Conservation (phyloP, 2,797 vertebrate genomes). For the Odontamblyopus lacepedii region DNA sequence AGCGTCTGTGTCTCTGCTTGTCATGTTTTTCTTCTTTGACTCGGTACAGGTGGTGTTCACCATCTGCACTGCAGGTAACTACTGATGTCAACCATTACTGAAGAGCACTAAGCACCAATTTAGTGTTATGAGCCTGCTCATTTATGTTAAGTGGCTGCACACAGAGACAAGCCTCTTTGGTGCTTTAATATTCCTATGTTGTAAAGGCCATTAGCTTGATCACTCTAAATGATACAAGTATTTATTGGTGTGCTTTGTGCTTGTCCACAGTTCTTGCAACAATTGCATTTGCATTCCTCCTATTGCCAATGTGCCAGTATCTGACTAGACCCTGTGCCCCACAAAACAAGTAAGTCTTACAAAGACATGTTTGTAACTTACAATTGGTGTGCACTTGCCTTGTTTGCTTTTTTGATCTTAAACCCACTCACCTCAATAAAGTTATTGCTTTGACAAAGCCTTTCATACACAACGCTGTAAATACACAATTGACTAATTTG, state of each 20-base stretch:
- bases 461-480: not conserved
- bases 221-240: conserved; percentile 22
- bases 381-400: not conserved
- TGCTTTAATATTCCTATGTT: conserved; percentile 26
- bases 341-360: conserved; percentile 94
- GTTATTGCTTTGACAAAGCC: not conserved
- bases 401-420: not conserved
- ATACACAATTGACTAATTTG: too few species aligned
- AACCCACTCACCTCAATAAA: not conserved
- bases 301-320: conserved; percentile 99
- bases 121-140: conserved; percentile 15
- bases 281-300: conserved; percentile 98
- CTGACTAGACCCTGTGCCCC: conserved; percentile 97
- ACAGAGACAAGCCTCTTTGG: conserved; percentile 5
- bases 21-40: conserved; percentile 99
- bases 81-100: conserved; percentile 3
- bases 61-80: conserved; percentile 98
- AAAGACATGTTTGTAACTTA: not conserved
- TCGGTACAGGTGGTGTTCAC: conserved; percentile 99
- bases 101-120: not conserved
- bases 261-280: conserved; percentile 91
- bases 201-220: conserved; percentile 33
- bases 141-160: conserved; percentile 23
- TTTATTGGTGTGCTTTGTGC: conserved; percentile 41
- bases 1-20: conserved; percentile 96